Evolutionary conservation across 30 jellyfish, hydroid and myxozoan species (phyloP), one percentile per base, ranked within the genome.

Genomic region (Calvadosia cruxmelitensis): DNA sequence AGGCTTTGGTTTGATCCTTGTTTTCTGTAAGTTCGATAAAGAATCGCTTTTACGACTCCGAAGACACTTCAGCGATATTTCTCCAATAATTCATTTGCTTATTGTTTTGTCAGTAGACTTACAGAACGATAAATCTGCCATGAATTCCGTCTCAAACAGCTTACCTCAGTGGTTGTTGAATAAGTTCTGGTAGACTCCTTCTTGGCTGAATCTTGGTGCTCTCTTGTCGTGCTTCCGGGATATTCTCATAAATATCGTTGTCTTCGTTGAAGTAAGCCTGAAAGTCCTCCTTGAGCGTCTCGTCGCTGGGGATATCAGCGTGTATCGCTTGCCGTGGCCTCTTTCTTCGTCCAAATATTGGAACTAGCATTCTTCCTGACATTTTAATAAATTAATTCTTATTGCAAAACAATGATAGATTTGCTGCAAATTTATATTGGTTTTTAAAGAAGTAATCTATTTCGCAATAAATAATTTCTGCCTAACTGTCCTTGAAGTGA

Each of bases 261-360:
- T 69, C 78, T n/a, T 23, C 13, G 30, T 69, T 52, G 15, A 69
- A 49, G 16, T 69, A 67, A 69, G 36, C 65, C 25, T 31, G 78
- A 20, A 12, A 29, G 3, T 25, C 23, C 31, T 69, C 78, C 1
- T 69, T 52, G 27, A 48, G 68, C 16, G 27, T 51, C 53, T 52
- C 27, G 27, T 42, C 32, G 30, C 51, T 63, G 33, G 92, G 64
- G 10, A 92, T 89, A 42, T 77, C 76, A 2, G 96, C 96, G 66
- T 73, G 78, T 31, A 79, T 64, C 7, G 96, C 93, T 69, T 74
- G 85, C 36, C 96, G 73, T 57, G 72, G 93, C 36, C 96, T 33
- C 49, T 85, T 85, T 68, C 96, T 63, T 32, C 93, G 63, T 12
- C 96, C 93, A 69, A 85, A 85, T 36, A 85, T 85, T 20, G 96